A percentile compares a stretch with the other conserved stretches of the same genome.
phyloP scores from a whole-genome alignment of 2,797 vertebrate species.

The Myotis daubentonii region DNA sequence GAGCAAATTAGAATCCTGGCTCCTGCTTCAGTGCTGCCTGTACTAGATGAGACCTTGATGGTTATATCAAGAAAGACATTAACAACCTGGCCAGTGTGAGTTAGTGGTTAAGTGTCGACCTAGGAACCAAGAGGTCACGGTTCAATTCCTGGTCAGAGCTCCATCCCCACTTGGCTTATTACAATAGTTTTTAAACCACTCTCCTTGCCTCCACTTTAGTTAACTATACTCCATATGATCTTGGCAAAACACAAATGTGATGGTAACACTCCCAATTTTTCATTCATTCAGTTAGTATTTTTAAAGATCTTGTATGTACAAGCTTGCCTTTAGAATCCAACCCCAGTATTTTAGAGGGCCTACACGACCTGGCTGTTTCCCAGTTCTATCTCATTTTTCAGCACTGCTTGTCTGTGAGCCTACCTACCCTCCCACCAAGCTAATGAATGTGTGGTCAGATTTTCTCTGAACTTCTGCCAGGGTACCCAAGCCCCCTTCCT shows the following conservation, averaged over 20 bases:
- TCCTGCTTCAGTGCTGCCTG: background rate
- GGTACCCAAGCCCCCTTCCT: background rate
- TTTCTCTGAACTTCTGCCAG: background rate
- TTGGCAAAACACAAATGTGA: constrained; percentile 4
- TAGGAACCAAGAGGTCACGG: too few species aligned
- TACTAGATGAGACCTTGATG: background rate
- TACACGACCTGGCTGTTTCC: background rate
- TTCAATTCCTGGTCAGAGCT: too few species aligned
- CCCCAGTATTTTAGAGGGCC: background rate
- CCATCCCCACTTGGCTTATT: background rate
- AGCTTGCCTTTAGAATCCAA: background rate
- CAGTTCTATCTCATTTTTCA: background rate
- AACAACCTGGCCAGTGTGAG: too few species aligned
- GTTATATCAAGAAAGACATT: background rate
- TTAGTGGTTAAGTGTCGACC: too few species aligned
- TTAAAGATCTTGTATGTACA: constrained; percentile 5
- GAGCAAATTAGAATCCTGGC: background rate
- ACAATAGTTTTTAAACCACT: background rate
- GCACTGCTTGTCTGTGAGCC: background rate
- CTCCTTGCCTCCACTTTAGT: background rate
- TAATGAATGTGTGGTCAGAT: background rate
- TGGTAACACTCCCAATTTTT: background rate
- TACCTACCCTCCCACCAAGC: too few species aligned
- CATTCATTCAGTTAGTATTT: background rate
- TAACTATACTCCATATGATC: background rate